These are phyloP conservation scores for Lepus timidus DNA, from an alignment of 2,113 vertebrate genomes.

Conservation along the genomic window DNA sequence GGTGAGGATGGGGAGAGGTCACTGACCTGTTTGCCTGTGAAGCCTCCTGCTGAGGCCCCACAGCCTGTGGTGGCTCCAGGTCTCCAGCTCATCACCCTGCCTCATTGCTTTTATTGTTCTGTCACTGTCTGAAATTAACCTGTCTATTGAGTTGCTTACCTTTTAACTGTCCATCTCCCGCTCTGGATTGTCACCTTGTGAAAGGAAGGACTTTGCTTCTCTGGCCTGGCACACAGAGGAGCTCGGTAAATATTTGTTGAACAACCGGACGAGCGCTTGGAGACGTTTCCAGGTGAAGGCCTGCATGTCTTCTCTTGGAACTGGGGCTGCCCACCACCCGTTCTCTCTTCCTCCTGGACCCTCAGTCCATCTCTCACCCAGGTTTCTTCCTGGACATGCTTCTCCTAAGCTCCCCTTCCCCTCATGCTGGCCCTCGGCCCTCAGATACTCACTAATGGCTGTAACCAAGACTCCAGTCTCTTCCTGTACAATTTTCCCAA, in stretches of 20 bases:
- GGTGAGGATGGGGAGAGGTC: background rate
- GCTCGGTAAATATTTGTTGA: conserved; percentile 5
- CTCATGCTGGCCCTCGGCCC: background rate
- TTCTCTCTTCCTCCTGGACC: background rate
- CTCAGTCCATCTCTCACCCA: too few species aligned
- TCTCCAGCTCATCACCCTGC: accelerated
- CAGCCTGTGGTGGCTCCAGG: background rate
- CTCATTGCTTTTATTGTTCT: background rate
- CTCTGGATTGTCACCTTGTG: background rate
- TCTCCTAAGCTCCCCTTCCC: background rate
- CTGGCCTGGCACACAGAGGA: background rate
- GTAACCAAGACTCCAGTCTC: background rate
- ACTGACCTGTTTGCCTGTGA: background rate
- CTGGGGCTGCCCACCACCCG: background rate
- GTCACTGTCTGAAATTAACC: background rate
- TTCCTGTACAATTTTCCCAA: background rate
- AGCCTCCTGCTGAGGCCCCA: background rate
- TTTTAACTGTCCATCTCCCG: background rate
- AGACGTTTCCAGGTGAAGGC: background rate
- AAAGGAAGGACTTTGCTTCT: background rate
- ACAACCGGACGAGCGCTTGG: background rate
- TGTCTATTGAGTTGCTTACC: background rate
- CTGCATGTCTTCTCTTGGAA: background rate
- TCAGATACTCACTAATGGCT: background rate
- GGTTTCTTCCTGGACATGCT: background rate